Conservation (phyloP, 2,113 vertebrate genomes). For the Vicugna pacos region DNA sequence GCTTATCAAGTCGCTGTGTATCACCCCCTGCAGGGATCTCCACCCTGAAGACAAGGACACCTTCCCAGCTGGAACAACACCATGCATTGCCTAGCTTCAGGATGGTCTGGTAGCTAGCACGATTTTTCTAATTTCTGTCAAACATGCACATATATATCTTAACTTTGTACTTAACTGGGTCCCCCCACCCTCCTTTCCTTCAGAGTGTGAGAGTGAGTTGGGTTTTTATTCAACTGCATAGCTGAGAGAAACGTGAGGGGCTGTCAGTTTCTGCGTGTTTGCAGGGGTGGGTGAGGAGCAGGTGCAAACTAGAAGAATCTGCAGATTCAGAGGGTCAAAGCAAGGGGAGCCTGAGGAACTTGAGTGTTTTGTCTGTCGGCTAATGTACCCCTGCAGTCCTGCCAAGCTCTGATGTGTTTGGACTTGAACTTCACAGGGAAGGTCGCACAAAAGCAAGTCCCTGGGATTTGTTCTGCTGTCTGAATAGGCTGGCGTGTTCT, state of each 20-base stretch:
- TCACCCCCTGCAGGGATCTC: not conserved
- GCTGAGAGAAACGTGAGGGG: not conserved
- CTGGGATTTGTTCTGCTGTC: conserved; percentile 32
- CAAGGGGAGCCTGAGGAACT: not conserved
- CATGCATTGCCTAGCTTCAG: not conserved
- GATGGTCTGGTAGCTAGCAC: not conserved
- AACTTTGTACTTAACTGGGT: not conserved
- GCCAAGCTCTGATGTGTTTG: conserved; percentile 58
- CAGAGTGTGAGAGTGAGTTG: not conserved
- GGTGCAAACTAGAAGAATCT: not conserved
- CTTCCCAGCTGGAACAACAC: not conserved
- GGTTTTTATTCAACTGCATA: not conserved
- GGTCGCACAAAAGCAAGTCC: conserved; percentile 23
- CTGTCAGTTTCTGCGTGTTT: not conserved
- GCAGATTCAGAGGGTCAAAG: not conserved
- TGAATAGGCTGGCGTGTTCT: conserved; percentile 66
- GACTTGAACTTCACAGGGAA: conserved; percentile 65
- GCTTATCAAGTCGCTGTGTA: not conserved
- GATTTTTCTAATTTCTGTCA: not conserved
- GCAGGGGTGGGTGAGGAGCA: not conserved
- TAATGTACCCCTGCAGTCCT: not conserved
- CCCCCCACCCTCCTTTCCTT: not conserved
- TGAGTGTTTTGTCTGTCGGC: not conserved
- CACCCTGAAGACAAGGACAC: not conserved
- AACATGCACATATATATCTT: not conserved